These are phyloP conservation scores for Philonicus albiceps DNA, from an alignment of 2,888 invertebrate species.

Conservation along the genomic window DNA sequence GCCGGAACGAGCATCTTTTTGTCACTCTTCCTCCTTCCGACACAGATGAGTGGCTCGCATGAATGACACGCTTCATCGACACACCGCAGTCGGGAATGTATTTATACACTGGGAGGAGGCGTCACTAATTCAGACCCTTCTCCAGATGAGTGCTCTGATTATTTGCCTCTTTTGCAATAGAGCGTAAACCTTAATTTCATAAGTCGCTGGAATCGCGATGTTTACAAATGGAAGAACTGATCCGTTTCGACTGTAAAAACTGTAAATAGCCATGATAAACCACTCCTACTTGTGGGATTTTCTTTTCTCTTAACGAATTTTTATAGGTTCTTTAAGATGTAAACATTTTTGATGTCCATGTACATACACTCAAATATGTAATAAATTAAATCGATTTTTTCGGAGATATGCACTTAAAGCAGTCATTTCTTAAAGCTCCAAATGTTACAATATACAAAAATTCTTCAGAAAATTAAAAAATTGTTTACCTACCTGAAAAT, in stretches of 20 bases:
- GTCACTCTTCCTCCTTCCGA: constrained; percentile 14
- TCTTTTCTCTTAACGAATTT: neutral
- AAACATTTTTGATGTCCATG: neutral
- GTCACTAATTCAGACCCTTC: neutral
- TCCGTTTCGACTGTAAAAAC: neutral
- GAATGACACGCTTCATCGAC: constrained; percentile 24
- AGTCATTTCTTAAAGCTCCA: too few relatives aligned
- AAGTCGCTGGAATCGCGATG: neutral
- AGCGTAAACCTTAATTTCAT: neutral
- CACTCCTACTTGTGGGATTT: neutral
- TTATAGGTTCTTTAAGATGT: neutral
- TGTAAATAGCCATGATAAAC: neutral
- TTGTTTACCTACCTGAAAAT: too few relatives aligned
- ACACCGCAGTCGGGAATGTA: neutral
- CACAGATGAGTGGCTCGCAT: neutral
- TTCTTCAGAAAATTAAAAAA: too few relatives aligned
- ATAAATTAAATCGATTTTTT: neutral
- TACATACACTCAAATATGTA: neutral
- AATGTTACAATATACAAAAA: too few relatives aligned
- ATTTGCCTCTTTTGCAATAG: neutral
- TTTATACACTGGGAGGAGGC: constrained; percentile 5
- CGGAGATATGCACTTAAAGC: too few relatives aligned
- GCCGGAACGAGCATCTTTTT: constrained; percentile 1
- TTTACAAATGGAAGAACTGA: neutral
- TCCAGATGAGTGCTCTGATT: neutral